Conservation (phyloP, 2,888 invertebrate species). For the Netelia melanura region DNA sequence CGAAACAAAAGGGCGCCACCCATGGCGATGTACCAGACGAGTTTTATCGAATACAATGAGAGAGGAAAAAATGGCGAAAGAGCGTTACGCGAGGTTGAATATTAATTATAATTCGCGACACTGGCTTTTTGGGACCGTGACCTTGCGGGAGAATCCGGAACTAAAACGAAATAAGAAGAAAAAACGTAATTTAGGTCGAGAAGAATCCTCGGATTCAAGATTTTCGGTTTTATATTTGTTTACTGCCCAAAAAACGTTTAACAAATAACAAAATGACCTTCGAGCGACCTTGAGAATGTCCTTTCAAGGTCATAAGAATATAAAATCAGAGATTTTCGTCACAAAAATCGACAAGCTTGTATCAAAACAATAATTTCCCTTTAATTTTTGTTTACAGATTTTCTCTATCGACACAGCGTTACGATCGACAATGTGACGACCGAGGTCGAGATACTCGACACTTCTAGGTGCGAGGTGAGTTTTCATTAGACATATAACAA, state of each 20-base stretch:
- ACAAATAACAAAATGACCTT: no score
- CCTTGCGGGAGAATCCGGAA: conserved; percentile 33
- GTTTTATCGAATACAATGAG: conserved; percentile 16
- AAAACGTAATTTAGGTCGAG: conserved; percentile 31
- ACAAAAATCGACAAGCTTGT: no score
- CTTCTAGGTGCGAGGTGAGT: conserved; percentile 93
- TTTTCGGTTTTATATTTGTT: no score
- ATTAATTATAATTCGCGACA: conserved; percentile 27
- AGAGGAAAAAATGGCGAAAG: not conserved
- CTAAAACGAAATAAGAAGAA: conserved; percentile 16
- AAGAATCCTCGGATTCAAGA: not conserved
- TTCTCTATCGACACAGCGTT: conserved; percentile 91
- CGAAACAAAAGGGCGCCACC: conserved; percentile 30
- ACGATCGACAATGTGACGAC: conserved; percentile 92
- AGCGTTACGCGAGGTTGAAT: conserved; percentile 7
- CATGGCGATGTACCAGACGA: conserved; percentile 30
- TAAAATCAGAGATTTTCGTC: no score
- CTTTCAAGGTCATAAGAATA: no score
- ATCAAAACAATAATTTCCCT: conserved; percentile 53
- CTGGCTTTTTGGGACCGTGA: conserved; percentile 20
- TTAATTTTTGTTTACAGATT: conserved; percentile 88
- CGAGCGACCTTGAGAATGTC: no score
- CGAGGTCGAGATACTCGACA: conserved; percentile 92
- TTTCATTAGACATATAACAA: conserved; percentile 40
- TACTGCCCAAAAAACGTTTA: no score